Conservation (phyloP, 2,113 vertebrate genomes). For the Lichenostomus cassidix region DNA sequence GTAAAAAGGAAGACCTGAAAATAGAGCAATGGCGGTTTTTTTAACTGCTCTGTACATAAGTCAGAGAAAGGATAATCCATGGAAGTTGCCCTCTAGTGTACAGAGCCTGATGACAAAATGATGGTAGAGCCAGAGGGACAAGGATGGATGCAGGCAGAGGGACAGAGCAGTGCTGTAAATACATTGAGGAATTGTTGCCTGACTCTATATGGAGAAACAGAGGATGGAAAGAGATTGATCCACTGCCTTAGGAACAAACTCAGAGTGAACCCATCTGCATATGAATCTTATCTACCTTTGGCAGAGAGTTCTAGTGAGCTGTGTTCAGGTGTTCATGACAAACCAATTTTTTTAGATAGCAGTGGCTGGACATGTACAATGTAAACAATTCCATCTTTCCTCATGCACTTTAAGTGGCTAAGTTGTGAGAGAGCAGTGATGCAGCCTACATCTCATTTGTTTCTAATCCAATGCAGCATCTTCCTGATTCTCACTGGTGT, state of each 20-base stretch:
- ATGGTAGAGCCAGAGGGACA: background rate
- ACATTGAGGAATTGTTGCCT: background rate
- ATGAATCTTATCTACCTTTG: background rate
- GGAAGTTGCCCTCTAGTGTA: background rate
- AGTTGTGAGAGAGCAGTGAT: background rate
- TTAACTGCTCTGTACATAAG: background rate
- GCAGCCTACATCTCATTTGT: background rate
- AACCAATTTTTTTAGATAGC: background rate
- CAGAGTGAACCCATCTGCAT: background rate
- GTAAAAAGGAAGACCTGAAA: background rate
- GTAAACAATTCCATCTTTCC: background rate
- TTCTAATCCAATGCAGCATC: background rate
- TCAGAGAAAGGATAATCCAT: background rate
- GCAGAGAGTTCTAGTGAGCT: background rate
- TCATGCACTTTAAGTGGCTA: background rate
- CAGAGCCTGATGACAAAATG: background rate
- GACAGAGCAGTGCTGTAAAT: background rate
- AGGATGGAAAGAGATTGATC: background rate
- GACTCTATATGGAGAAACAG: background rate
- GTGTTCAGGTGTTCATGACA: background rate
- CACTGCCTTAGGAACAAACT: background rate
- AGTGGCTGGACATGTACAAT: background rate
- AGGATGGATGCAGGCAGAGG: background rate
- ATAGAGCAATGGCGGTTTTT: background rate
- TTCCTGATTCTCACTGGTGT: background rate